Conservation (phyloP, 2,113 vertebrate genomes). For the Fukomys damarensis region DNA sequence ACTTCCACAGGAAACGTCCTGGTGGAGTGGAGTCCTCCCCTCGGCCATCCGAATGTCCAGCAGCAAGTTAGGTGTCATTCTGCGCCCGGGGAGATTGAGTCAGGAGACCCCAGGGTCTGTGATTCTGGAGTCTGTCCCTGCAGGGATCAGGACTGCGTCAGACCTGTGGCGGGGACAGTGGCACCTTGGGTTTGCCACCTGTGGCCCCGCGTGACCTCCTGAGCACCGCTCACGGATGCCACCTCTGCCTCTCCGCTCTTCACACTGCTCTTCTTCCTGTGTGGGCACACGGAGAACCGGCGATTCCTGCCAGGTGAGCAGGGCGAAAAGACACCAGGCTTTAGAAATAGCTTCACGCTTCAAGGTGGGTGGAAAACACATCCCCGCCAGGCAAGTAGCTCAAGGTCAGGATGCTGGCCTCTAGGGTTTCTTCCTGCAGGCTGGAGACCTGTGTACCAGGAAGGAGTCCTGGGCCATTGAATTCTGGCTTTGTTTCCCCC, state of each 20-base stretch:
- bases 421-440: slow-evolving; percentile 78
- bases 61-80: background rate
- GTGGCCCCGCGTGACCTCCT: background rate
- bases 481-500: background rate
- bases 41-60: background rate
- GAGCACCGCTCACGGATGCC: background rate
- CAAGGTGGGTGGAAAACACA: slow-evolving; percentile 73
- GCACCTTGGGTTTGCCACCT: background rate
- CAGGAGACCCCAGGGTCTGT: background rate
- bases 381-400: slow-evolving; percentile 70
- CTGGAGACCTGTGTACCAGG: slow-evolving; percentile 64
- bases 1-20: background rate
- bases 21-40: background rate
- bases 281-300: slow-evolving; percentile 69
- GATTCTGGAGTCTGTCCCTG: background rate
- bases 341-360: slow-evolving; percentile 78
- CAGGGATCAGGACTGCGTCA: background rate
- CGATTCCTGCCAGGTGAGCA: slow-evolving; percentile 78
- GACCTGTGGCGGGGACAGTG: background rate
- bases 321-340: slow-evolving; percentile 79
- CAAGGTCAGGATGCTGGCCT: slow-evolving; percentile 79
- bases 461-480: slow-evolving; percentile 71
- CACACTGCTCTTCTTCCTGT: slow-evolving; percentile 50
- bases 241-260: slow-evolving; percentile 42
- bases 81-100: background rate